These are phyloP conservation scores for Acromyrmex charruanus DNA, from an alignment of 1,140 invertebrate genomes.

Conservation along the genomic window DNA sequence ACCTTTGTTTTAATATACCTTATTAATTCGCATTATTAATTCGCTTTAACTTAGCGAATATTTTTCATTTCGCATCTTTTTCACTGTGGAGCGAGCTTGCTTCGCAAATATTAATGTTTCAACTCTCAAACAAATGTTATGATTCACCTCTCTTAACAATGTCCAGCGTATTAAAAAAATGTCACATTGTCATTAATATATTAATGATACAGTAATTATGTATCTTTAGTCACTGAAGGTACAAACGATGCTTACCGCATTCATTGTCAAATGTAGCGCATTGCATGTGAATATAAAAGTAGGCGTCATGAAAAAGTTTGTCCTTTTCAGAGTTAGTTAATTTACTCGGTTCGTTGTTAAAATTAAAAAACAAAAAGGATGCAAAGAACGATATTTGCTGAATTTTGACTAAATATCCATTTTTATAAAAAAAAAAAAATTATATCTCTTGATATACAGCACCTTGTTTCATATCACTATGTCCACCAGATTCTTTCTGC, in stretches of 20 bases:
- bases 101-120: background rate
- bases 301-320: background rate
- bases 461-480: constrained; percentile 28
- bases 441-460: background rate
- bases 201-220: background rate
- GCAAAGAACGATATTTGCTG: background rate
- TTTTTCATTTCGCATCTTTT: background rate
- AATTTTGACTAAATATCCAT: constrained; percentile 3
- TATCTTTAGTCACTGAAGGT: background rate
- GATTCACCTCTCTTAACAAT: background rate
- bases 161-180: background rate
- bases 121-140: too few species aligned
- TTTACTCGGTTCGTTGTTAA: background rate
- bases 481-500: background rate
- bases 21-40: background rate
- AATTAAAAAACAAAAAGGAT: constrained; percentile 4
- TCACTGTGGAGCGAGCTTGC: background rate
- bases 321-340: background rate
- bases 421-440: constrained; percentile 15
- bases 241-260: background rate
- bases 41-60: background rate
- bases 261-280: background rate
- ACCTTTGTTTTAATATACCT: background rate
- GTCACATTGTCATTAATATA: background rate
- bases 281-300: constrained; percentile 10